Evolutionary conservation across 1,140 invertebrate genomes (phyloP).

Genomic region (Bombus waltoni): DNA sequence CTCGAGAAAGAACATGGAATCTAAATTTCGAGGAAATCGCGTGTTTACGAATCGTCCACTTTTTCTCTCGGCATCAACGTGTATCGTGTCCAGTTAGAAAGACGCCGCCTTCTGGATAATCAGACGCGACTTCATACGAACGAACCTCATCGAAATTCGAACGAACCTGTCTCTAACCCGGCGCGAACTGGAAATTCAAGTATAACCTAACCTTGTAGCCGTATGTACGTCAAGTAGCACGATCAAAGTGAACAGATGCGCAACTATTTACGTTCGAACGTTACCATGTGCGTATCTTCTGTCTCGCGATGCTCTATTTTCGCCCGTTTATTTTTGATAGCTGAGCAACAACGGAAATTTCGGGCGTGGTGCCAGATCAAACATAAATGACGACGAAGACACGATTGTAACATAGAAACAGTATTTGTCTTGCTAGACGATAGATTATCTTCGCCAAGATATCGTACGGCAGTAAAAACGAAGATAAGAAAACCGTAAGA

Average conservation of each 20-base stretch:
- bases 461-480: background rate
- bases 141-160: constrained; percentile 35
- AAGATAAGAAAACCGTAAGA: background rate
- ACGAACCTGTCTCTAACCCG: background rate
- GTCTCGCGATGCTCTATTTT: constrained; percentile 33
- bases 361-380: background rate
- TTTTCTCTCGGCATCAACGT: background rate
- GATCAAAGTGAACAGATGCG: background rate
- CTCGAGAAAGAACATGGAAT: background rate
- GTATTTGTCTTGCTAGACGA: background rate
- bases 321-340: constrained; percentile 4
- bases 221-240: background rate
- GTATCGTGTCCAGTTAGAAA: background rate
- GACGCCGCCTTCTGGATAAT: background rate
- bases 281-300: background rate
- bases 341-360: background rate
- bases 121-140: background rate
- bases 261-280: constrained; percentile 15
- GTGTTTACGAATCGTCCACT: background rate
- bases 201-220: background rate
- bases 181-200: constrained; percentile 18
- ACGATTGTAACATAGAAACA: background rate
- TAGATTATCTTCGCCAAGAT: background rate
- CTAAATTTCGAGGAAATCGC: background rate
- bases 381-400: background rate